Evolutionary conservation across 2,797 vertebrate species (phyloP).

Genomic region (Takifugu ocellatus): DNA sequence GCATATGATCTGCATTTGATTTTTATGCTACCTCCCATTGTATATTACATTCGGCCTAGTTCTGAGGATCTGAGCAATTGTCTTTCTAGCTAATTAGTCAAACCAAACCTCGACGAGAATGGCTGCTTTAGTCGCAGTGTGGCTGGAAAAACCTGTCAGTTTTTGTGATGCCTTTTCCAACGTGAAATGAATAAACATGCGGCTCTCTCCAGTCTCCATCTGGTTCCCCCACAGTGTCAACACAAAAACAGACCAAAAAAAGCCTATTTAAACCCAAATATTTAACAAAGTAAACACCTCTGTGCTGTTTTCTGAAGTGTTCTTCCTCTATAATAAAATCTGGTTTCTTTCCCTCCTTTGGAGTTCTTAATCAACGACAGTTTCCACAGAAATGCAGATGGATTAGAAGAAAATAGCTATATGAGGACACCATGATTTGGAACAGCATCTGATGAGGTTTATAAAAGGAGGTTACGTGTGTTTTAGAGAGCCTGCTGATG

Average conservation of each 20-base stretch:
- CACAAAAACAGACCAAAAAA: slow-evolving; percentile 32
- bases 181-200: slow-evolving; percentile 50
- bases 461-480: slow-evolving; percentile 39
- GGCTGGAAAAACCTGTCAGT: slow-evolving; percentile 38
- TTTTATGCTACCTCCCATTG: slow-evolving; percentile 39
- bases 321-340: slow-evolving; percentile 45
- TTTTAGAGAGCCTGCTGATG: slow-evolving; percentile 60
- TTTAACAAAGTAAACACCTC: slow-evolving; percentile 58
- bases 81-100: slow-evolving; percentile 41
- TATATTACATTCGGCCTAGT: slow-evolving; percentile 59
- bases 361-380: neutral
- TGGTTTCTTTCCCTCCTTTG: slow-evolving; percentile 52
- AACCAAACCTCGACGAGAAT: slow-evolving; percentile 40
- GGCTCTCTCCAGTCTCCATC: slow-evolving; percentile 42
- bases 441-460: slow-evolving; percentile 51
- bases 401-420: neutral
- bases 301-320: slow-evolving; percentile 53
- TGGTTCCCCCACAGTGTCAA: slow-evolving; percentile 39
- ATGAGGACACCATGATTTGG: slow-evolving; percentile 60
- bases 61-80: slow-evolving; percentile 39
- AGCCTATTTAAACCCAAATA: slow-evolving; percentile 51
- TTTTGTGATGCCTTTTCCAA: slow-evolving; percentile 39
- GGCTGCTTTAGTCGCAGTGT: slow-evolving; percentile 23
- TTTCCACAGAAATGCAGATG: neutral
- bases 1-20: slow-evolving; percentile 60